Evolutionary conservation across 1,140 invertebrate species (phyloP), one percentile per base, ranked within the genome.

Genomic region (Stegodyphus mimosarum): DNA sequence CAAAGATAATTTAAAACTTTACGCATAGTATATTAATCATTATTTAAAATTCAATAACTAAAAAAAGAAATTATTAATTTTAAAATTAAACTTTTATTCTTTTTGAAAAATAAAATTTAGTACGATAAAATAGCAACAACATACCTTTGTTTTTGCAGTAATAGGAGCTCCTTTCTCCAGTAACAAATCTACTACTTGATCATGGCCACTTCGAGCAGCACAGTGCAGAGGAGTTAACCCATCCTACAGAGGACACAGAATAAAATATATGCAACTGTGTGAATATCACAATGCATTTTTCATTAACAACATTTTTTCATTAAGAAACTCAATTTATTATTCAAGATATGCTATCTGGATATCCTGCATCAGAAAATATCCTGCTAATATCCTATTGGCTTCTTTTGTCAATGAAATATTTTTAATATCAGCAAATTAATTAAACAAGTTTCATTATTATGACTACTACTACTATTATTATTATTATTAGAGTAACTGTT

Each of bases 101-200:
- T 69, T 6, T 10, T 17, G 18, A 18, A 17, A 71, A 71, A 71
- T 5, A 49, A 10, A 50, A 51, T 13, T 50, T 10, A 13, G 7
- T 71, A n/a, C 5, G 49, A 13, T 7, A 7, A 50, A 67, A 9
- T 67, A 17, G 0, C 15, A 60, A 60, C 55, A 64, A 13, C 71
- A 63, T 91, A 97, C 96, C 93, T 99, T 99, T n/a, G 98, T 99
- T 91, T 99, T 99, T 70, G 97, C 96, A 88, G 95, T 97, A 87
- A 99, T 98, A 4, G 98, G 97, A 51, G 98, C 98, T 52, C 96
- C 96, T 89, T 96, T 93, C 88, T 99, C 97, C 49, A 99, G 91
- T 69, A 99, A 91, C 88, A 97, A 94, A 89, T 99, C 97, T 9
- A 99, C 97, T 1, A 99, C 98, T 90, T 97, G 94, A 89, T 99